Base-by-base conservation (phyloP, 2,797 vertebrate species). In the Miichthys miiuy region DNA sequence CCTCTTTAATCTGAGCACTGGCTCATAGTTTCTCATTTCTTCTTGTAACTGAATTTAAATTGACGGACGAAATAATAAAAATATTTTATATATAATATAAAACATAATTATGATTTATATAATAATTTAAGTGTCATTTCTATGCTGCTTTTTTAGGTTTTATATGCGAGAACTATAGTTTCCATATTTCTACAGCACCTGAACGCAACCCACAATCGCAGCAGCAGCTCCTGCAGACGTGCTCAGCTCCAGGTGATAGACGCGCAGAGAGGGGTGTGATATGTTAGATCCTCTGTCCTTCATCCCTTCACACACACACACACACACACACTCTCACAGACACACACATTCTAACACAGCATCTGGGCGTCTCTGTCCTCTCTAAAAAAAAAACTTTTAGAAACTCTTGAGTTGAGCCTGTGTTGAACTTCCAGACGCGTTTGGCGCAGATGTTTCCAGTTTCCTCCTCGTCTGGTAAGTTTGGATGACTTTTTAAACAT, bases 361-460 rank as follows among this genome's bases (percentile, higher is more conserved):
- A 11, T 11, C 44, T 47, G 60, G 50, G 5, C 6, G 3, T 1
- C n/a, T 16, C 30, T 56, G 38, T 47, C 41, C n/a, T 54, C 44
- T 8, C 5, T 44, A 9, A 10, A 41, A 25, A 25, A 25, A 25
- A 25, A 44, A 58, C 60, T 52, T 56, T 50, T 42, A 27, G 30
- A 20, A 23, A 55, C 47, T 1, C 2, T 46, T 25, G 20, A 34
- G 34, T 12, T 56, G 50, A 67, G 76, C 2, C 13, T 11, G 6
- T 54, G 50, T 16, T 41, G 58, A 52, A 8, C 17, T 48, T 64
- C 57, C 68, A 75, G 34, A 70, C 77, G 58, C 64, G 38, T 51
- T 44, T 47, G 14, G 73, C 70, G 56, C 91, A 94, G 88, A 93
- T 91, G 92, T 89, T 91, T 89, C 17, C 77, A 70, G 60, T 86